Percentiles rank a stretch among this genome's conserved stretches.
phyloP scores from a whole-genome alignment of 2,888 invertebrate genomes.

The Conus canariensis region DNA sequence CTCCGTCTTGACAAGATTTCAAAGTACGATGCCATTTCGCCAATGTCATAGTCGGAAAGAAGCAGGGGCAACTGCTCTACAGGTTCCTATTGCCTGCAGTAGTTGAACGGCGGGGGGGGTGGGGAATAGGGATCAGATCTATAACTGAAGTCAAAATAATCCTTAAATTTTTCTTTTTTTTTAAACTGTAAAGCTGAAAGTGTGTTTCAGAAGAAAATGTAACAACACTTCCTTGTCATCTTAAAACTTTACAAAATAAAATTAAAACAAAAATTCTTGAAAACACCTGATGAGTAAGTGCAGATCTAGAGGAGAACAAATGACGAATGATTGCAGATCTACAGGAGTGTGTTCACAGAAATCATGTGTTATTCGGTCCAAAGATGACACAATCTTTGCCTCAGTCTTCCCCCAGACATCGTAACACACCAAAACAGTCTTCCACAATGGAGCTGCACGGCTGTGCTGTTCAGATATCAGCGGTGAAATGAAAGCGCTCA shows the following conservation, averaged over 20 bases:
- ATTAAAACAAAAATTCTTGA: too few species aligned
- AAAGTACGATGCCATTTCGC: background rate
- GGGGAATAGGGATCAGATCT: too few species aligned
- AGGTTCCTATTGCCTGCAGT: background rate
- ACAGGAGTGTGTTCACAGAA: background rate
- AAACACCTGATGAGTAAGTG: too few species aligned
- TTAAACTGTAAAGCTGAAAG: too few species aligned
- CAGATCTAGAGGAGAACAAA: too few species aligned
- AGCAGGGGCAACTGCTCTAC: background rate
- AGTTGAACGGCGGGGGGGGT: too few species aligned
- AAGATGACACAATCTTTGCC: background rate
- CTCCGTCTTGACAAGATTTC: slow-evolving; percentile 9
- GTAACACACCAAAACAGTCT: background rate
- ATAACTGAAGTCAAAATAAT: too few species aligned
- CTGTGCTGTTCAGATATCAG: background rate
- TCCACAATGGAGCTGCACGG: background rate
- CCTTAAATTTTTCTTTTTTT: too few species aligned
- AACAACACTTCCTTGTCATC: too few species aligned
- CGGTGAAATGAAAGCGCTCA: background rate
- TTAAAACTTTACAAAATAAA: too few species aligned
- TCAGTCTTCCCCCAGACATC: background rate
- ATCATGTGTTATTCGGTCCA: background rate
- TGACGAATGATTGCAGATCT: background rate
- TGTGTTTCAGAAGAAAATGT: background rate
- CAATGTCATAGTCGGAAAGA: background rate